Evolutionary conservation across 2,888 invertebrate species (phyloP).

Genomic region (Mechanitis messenoides): DNA sequence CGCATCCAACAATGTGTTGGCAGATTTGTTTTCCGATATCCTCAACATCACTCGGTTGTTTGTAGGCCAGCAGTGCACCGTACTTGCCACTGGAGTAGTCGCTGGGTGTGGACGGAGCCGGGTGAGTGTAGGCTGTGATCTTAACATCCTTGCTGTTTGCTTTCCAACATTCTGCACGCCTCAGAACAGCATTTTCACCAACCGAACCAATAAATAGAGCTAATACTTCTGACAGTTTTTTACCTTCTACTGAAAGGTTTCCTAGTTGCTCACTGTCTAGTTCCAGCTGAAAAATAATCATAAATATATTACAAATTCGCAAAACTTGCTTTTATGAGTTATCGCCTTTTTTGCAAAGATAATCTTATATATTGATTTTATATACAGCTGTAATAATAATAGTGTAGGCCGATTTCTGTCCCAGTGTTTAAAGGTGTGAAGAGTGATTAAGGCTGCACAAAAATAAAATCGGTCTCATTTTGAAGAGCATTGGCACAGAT

Average conservation of each 20-base stretch:
- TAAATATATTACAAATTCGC: no score
- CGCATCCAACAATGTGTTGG: constrained; percentile 95
- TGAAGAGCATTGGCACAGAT: no score
- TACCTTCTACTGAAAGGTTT: constrained; percentile 78
- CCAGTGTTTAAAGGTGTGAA: no score
- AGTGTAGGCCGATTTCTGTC: no score
- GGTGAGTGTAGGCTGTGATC: constrained; percentile 88
- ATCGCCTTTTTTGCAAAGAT: no score
- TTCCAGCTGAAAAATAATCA: constrained; percentile 65
- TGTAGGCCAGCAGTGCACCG: constrained; percentile 88
- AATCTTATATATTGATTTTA: no score
- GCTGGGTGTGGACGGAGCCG: constrained; percentile 72
- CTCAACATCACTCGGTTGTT: constrained; percentile 55
- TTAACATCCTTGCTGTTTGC: constrained; percentile 64
- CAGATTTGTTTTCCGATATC: constrained; percentile 85
- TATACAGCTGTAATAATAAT: no score
- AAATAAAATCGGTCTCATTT: no score
- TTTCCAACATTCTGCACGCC: constrained; percentile 86
- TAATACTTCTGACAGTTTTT: constrained; percentile 85
- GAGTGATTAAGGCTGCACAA: no score
- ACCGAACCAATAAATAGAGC: constrained; percentile 91
- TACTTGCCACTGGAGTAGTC: constrained; percentile 86
- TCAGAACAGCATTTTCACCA: constrained; percentile 91
- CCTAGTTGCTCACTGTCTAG: constrained; percentile 82
- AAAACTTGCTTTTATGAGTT: no score